Conservation (phyloP, 2,888 invertebrate species). For the Pycnomerus fuliginosus region DNA sequence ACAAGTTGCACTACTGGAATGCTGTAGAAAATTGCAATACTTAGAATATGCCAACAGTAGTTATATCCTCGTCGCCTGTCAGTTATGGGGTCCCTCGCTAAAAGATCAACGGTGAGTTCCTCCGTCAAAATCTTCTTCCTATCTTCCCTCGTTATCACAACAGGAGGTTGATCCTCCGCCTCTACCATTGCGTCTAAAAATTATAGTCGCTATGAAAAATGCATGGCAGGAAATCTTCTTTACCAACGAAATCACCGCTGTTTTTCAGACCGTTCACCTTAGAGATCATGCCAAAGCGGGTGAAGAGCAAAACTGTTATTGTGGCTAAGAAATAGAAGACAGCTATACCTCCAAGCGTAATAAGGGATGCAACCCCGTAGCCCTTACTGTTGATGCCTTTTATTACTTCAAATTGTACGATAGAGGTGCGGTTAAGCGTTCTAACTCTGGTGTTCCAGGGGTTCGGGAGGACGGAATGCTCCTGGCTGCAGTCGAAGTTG, state of each 20-base stretch:
- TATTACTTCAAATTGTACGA: constrained; percentile 54
- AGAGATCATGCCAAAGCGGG: constrained; percentile 38
- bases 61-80: constrained; percentile 63
- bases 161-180: no score
- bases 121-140: neutral
- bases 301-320: constrained; percentile 44
- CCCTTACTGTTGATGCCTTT: constrained; percentile 62
- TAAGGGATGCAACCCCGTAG: constrained; percentile 60
- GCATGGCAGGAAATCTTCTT: no score
- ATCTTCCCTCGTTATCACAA: constrained; percentile 2
- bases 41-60: constrained; percentile 74
- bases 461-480: constrained; percentile 37
- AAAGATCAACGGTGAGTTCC: constrained; percentile 59
- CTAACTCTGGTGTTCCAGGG: neutral
- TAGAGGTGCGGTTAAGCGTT: constrained; percentile 42
- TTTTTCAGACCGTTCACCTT: no score
- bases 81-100: constrained; percentile 59
- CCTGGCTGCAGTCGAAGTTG: constrained; percentile 59
- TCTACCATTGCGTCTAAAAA: no score
- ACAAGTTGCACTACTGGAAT: constrained; percentile 84
- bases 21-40: constrained; percentile 81
- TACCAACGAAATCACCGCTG: no score
- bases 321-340: constrained; percentile 56
- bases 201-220: no score
- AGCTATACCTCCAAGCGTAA: constrained; percentile 58